Percentiles rank a stretch among this genome's conserved stretches.
These are phyloP conservation scores for Gambusia yucatana DNA, from an alignment of 2,797 vertebrate genomes.

Conservation along the genomic window DNA sequence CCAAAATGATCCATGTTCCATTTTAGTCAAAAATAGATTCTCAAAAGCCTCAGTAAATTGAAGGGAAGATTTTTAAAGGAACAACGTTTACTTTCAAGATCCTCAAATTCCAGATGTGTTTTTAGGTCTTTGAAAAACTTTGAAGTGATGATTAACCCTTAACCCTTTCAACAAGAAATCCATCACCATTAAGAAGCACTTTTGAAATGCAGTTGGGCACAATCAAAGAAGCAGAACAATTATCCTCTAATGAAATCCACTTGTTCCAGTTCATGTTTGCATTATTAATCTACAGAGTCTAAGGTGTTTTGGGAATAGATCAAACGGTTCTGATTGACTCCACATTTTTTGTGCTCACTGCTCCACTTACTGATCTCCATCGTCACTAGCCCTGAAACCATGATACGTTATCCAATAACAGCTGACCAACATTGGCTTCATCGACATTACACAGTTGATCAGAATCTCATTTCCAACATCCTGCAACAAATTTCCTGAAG, in stretches of 20 bases:
- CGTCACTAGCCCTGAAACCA: conserved; percentile 33
- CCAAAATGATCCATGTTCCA: not conserved
- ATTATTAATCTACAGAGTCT: conserved; percentile 36
- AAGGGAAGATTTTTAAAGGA: not conserved
- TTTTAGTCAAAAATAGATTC: not conserved
- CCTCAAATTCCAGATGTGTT: conserved; percentile 20
- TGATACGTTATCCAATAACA: conserved; percentile 44
- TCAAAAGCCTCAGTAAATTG: conserved; percentile 16
- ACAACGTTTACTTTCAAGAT: conserved; percentile 16
- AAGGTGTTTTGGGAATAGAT: conserved; percentile 44
- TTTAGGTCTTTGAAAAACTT: conserved; percentile 27
- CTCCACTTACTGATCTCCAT: conserved; percentile 36
- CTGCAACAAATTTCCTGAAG: conserved; percentile 74
- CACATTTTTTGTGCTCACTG: not conserved
- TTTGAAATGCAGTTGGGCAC: conserved; percentile 30
- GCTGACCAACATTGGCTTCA: conserved; percentile 49
- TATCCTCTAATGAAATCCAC: conserved; percentile 57
- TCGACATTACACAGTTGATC: conserved; percentile 37
- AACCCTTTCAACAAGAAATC: conserved; percentile 53
- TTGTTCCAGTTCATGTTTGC: conserved; percentile 53
- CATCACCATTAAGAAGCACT: conserved; percentile 54
- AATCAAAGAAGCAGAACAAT: conserved; percentile 41
- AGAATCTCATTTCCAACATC: conserved; percentile 74
- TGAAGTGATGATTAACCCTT: conserved; percentile 36
- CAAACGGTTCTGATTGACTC: conserved; percentile 29